Base-by-base conservation (phyloP, 2,888 invertebrate genomes). In the Drosophila meridiana region DNA sequence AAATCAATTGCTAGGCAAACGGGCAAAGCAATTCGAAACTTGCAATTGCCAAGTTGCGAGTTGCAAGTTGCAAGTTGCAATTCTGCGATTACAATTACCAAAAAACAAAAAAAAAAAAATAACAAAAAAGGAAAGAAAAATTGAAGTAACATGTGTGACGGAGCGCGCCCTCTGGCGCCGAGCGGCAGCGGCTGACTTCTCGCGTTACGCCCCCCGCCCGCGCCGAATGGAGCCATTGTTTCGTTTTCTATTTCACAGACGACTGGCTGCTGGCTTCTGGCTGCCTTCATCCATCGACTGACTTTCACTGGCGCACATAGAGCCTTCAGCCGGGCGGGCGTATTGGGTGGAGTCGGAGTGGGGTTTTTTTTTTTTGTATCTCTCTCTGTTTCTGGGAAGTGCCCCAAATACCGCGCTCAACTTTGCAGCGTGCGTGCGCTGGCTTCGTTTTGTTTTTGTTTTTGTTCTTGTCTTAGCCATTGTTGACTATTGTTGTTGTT, bases 231-330 rank as follows among this genome's bases (percentile, higher is more conserved):
- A 60, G 63, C 70, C 68, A 83, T 84, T 89, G 82, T 89, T 88
- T 84, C 89, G 83, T 88, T 86, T 84, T 89, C 84, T 87, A 84
- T 84, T 84, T 89, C 89, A 89, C 87, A 87, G 84, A 73, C 87
- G 84, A 84, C 78, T 84, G 83, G 56, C 52, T 88, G 57, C 81
- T 88, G 83, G 56, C 55, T 87, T 30, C 30, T 36, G 26, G 56
- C 40, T 56, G 56, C 82, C 73, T 53, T 56, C 61, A 62, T 40
- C 52, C 52, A 70, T 2, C 62, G 32, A 32, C 50, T 50, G 89
- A 88, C 87, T 88, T 84, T 84, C 83, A 86, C 89, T 88, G 78
- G 68, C 80, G 68, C 69, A 82, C 80, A 77, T 80, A 73, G 65
- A 83, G 83, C 87, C 83, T 80, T 77, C 67, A 73, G 75, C 63